Percentiles rank a stretch among this genome's conserved stretches.
These are phyloP conservation scores for Kryptopterus vitreolus DNA, from an alignment of 2,797 vertebrate genomes.

Conservation along the genomic window DNA sequence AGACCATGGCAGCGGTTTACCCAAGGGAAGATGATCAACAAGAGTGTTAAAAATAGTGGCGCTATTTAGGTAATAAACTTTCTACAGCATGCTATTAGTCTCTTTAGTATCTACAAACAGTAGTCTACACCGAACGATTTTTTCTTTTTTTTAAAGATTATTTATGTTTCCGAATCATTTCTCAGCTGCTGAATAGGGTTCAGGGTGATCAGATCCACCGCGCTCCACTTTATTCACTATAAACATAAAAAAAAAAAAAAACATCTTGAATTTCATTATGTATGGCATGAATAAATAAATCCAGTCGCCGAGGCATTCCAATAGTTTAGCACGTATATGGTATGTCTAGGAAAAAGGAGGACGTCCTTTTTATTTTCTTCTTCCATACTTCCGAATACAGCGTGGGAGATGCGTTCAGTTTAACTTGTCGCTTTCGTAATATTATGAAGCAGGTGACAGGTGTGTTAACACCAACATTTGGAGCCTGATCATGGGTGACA, in stretches of 20 bases:
- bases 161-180: background rate
- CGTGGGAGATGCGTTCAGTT: slow-evolving; percentile 30
- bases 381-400: slow-evolving; percentile 31
- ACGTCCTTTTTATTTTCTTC: slow-evolving; percentile 1
- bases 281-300: background rate
- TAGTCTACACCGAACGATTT: background rate
- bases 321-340: background rate
- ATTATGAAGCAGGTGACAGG: slow-evolving; percentile 19
- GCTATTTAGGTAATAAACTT: background rate
- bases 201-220: background rate
- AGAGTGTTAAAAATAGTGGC: background rate
- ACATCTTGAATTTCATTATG: background rate
- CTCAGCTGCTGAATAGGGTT: no score
- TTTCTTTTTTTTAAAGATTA: background rate
- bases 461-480: slow-evolving; percentile 26
- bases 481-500: slow-evolving; percentile 29
- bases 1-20: background rate
- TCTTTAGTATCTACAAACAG: background rate
- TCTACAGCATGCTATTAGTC: background rate
- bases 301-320: background rate
- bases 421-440: slow-evolving; percentile 16
- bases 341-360: background rate
- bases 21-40: background rate
- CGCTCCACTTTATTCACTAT: background rate
- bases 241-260: background rate